phyloP scores from a whole-genome alignment of 2,113 vertebrate species.

The Chroicocephalus ridibundus region DNA sequence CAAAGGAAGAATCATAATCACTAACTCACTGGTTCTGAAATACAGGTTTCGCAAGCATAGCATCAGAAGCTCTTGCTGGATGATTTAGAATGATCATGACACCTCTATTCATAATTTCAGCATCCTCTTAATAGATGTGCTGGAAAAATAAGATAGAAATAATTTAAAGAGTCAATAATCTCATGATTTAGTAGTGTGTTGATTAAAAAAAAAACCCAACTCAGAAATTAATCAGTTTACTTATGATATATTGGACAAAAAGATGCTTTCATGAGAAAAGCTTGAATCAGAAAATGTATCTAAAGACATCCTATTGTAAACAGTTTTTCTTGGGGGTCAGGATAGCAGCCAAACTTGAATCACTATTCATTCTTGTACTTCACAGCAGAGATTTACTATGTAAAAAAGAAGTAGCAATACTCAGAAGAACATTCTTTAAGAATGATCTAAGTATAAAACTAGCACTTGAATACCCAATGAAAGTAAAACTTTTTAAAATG shows the following conservation, averaged over 20 bases:
- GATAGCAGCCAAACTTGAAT: background rate
- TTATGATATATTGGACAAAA: background rate
- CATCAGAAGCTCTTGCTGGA: background rate
- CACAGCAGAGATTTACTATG: background rate
- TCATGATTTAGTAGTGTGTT: background rate
- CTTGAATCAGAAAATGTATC: background rate
- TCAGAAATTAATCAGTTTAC: background rate
- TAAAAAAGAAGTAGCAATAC: background rate
- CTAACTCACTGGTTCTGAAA: background rate
- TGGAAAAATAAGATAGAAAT: background rate
- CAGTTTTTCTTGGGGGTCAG: background rate
- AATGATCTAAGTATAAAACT: background rate
- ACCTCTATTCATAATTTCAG: background rate
- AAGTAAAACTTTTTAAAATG: background rate
- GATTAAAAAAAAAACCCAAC: background rate
- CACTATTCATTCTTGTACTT: background rate
- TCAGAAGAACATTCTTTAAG: background rate
- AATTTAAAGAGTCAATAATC: background rate
- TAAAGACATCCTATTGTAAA: background rate
- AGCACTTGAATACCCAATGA: background rate
- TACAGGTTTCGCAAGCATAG: background rate
- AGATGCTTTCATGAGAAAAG: background rate
- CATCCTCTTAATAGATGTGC: background rate
- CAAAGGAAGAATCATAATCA: background rate
- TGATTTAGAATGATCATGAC: background rate